Percentiles rank a stretch among this genome's conserved stretches.
These are phyloP conservation scores for Alviniconcha strummeri DNA, from an alignment of 2,888 invertebrate species.

Conservation along the genomic window DNA sequence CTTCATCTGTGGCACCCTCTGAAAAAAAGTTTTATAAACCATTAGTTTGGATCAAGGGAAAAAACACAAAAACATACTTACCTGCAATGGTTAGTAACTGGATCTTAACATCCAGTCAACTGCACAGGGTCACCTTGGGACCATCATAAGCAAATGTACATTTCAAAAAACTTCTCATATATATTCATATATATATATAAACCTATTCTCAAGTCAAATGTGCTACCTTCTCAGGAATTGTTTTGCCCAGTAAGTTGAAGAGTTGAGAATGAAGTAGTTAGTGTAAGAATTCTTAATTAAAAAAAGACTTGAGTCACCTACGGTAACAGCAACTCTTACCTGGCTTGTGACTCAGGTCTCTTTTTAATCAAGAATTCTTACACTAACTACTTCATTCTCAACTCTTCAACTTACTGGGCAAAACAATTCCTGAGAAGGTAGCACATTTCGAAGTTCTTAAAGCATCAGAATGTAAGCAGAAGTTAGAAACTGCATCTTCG, in stretches of 20 bases:
- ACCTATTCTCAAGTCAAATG: background rate
- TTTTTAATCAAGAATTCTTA: too few species aligned
- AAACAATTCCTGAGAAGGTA: background rate
- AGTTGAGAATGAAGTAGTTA: too few species aligned
- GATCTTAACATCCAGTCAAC: background rate
- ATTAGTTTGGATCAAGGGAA: background rate
- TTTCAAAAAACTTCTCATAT: background rate
- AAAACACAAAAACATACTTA: background rate
- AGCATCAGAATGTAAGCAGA: background rate
- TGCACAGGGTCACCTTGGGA: background rate
- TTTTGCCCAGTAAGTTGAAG: too few species aligned
- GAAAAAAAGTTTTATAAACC: background rate
- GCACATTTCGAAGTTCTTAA: background rate
- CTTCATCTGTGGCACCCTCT: slow-evolving; percentile 52
- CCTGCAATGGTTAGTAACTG: background rate
- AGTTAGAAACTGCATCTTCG: background rate
- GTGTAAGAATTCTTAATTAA: too few species aligned
- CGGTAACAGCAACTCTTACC: too few species aligned
- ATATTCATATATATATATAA: background rate
- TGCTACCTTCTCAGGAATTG: background rate
- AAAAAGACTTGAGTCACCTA: background rate
- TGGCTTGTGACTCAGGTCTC: background rate
- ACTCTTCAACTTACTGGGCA: too few species aligned
- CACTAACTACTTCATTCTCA: too few species aligned
- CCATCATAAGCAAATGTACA: too few species aligned